Evolutionary conservation across 2,113 vertebrate genomes (phyloP).

Genomic region (Danionella cerebrum): DNA sequence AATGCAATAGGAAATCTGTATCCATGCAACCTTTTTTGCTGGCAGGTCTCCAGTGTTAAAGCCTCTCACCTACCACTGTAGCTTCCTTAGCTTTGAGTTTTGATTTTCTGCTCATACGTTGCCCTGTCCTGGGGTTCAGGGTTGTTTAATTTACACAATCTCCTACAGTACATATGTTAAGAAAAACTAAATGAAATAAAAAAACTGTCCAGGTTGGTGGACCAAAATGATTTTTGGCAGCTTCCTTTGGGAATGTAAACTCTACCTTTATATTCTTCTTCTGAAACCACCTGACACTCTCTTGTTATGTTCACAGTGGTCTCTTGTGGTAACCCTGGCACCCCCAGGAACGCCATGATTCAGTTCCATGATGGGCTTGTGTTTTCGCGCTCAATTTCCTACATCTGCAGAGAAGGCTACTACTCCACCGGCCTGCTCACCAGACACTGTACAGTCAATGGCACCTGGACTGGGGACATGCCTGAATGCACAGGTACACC

Average conservation of each 20-base stretch:
- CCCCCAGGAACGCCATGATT: constrained; percentile 80
- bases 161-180: constrained; percentile 1
- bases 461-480: constrained; percentile 88
- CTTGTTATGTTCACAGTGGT: constrained; percentile 65
- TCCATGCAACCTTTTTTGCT: not conserved
- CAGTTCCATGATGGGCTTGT: constrained; percentile 81
- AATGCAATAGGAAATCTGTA: too few species aligned
- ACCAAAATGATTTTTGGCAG: not conserved
- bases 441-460: constrained; percentile 89
- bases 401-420: constrained; percentile 86
- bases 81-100: constrained; percentile 37
- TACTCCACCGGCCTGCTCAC: constrained; percentile 87
- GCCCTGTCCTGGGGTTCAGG: not conserved
- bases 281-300: not conserved
- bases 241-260: not conserved
- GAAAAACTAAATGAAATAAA: constrained; percentile 20
- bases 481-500: constrained; percentile 84
- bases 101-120: constrained; percentile 58
- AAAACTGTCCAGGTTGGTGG: not conserved
- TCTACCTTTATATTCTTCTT: not conserved
- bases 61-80: not conserved
- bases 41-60: not conserved
- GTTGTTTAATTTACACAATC: not conserved
- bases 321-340: constrained; percentile 93
- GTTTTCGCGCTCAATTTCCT: constrained; percentile 87